Evolutionary conservation across 2,113 vertebrate genomes (phyloP).

Genomic region (Neolamprologus kungweensis): DNA sequence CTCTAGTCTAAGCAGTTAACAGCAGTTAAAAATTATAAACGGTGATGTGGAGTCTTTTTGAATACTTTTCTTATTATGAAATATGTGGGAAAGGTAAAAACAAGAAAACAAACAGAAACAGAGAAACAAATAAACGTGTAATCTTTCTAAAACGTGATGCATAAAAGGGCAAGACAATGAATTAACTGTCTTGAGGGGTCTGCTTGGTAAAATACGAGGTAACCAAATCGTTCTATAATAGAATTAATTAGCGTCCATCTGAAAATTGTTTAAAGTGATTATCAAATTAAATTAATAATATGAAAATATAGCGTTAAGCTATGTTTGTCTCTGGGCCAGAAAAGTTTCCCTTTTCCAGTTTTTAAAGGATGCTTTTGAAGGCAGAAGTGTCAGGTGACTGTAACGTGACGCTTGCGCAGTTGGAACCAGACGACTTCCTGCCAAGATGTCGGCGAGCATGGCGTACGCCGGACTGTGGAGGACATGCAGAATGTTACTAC

Average conservation of each 20-base stretch:
- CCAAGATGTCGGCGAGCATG: slow-evolving; percentile 48
- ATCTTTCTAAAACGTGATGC: not conserved
- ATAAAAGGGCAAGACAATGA: not conserved
- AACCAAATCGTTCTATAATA: not conserved
- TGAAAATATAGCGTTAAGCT: not conserved
- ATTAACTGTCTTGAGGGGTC: not conserved
- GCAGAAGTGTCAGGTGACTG: not conserved
- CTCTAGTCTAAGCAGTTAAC: not conserved
- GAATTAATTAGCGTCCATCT: not conserved
- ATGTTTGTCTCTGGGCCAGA: not conserved
- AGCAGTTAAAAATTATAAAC: not conserved
- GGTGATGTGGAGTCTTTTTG: not conserved
- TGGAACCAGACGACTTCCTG: not conserved
- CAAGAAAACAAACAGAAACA: not conserved
- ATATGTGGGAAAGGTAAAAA: not conserved
- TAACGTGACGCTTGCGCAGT: slow-evolving; percentile 4
- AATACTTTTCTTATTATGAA: not conserved
- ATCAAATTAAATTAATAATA: not conserved
- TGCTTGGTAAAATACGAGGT: not conserved
- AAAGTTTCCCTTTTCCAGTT: rapidly evolving
- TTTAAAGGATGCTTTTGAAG: not conserved
- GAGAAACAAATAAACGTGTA: not conserved
- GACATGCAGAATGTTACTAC: not conserved
- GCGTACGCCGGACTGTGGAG: slow-evolving; percentile 20
- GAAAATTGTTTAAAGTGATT: not conserved